Base-by-base conservation (phyloP, 2,113 vertebrate genomes). In the Cyanoliseus patagonus region DNA sequence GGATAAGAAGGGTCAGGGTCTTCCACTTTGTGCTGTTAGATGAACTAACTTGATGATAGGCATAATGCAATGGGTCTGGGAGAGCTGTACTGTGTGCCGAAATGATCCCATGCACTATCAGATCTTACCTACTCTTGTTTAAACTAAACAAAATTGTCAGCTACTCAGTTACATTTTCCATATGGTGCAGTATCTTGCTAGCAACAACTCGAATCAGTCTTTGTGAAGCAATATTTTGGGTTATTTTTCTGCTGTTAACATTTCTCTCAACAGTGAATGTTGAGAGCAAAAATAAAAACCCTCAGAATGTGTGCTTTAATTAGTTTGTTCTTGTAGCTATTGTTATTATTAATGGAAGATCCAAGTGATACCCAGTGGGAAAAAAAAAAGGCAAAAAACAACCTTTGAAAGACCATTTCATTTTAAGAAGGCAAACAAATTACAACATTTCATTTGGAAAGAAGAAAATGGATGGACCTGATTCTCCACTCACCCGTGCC, bases 51-150 rank as follows among this genome's bases (percentile, higher is more conserved):
- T 83, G 82, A 89, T 95, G 91, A 95, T 91, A 96, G 92, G 88
- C 91, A 89, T 96, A 95, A 97, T 83, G 84, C 93, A 95, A 22
- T 81, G 72, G 74, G 57, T 83, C 93, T 94, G 91, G 72, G 59
- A 95, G 72, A 90, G 61, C 67, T 86, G 81, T 41, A 35, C 51
- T 81, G 1, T 86, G 69, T 68, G 84, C 92, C 95, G 97, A 86
- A 96, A 92, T 85, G 63, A 83, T 94, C 53, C 93, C 46, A 24
- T 96, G 88, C 80, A 92, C 78, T 96, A 96, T 96, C 95, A 96
- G 95, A 96, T 97, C 70, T 95, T 95, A 96, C 94, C 92, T 96
- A 95, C 91, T 53, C 96, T 94, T 96, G 86, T 91, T 95, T 87
- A 96, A 96, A 94, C 49, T 85, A 96, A 95, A 94, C 88, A 91